These are phyloP conservation scores for Abscondita cerata DNA, from an alignment of 2,888 invertebrate species.

Conservation along the genomic window DNA sequence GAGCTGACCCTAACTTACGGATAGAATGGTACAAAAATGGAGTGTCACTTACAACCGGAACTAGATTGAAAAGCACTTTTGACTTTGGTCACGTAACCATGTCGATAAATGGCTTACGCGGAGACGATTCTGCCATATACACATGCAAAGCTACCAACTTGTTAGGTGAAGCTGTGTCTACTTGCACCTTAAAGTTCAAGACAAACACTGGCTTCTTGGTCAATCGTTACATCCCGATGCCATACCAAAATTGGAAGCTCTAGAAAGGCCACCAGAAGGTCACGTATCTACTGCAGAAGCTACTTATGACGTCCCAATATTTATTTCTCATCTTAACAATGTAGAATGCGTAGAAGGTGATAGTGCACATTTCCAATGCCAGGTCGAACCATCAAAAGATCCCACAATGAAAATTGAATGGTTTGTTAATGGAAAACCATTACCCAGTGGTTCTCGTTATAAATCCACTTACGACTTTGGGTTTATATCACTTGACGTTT, in stretches of 20 bases:
- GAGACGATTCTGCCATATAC: conserved; percentile 94
- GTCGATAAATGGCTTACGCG: conserved; percentile 84
- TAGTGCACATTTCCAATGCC: conserved; percentile 89
- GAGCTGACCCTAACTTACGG: conserved; percentile 85
- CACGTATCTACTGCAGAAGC: conserved; percentile 77
- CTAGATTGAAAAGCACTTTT: conserved; percentile 90
- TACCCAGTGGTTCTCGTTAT: conserved; percentile 88
- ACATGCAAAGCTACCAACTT: conserved; percentile 94
- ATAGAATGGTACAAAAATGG: conserved; percentile 95
- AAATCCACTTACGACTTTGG: conserved; percentile 96
- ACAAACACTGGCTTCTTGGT: conserved; percentile 85
- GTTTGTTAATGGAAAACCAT: conserved; percentile 91
- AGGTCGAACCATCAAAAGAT: conserved; percentile 90
- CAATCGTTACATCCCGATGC: conserved; percentile 91
- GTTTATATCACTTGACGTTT: conserved; percentile 89
- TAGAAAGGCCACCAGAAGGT: conserved; percentile 79
- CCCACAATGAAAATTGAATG: conserved; percentile 92
- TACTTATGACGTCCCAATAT: conserved; percentile 83
- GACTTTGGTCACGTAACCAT: conserved; percentile 96
- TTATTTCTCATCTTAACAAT: conserved; percentile 90
- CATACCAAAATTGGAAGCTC: conserved; percentile 81
- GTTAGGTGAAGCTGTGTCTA: conserved; percentile 93
- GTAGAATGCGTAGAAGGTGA: conserved; percentile 88
- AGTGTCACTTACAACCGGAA: conserved; percentile 83
- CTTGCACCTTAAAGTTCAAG: conserved; percentile 87